Evolutionary conservation across 2,797 vertebrate genomes (phyloP).

Genomic region (Champsocephalus esox): DNA sequence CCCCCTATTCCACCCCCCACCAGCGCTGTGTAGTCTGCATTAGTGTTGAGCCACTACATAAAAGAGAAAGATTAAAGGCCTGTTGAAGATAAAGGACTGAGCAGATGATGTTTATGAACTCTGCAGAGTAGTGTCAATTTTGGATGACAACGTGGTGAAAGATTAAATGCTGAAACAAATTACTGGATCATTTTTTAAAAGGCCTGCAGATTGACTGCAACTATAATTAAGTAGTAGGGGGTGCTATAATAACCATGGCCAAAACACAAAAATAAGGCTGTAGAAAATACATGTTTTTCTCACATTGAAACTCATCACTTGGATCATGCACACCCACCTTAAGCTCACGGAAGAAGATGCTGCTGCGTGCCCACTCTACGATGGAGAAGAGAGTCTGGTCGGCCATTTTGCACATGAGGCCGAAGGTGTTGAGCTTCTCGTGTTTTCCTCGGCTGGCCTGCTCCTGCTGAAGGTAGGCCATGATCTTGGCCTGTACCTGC

Average conservation of each 20-base stretch:
- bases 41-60: slow-evolving; percentile 61
- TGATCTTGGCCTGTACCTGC: slow-evolving; percentile 95
- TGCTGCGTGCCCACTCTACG: slow-evolving; percentile 98
- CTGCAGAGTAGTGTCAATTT: slow-evolving; percentile 61
- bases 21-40: slow-evolving; percentile 47
- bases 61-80: slow-evolving; percentile 67
- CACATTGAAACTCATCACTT: not conserved
- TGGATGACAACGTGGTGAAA: slow-evolving; percentile 49
- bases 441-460: slow-evolving; percentile 95
- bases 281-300: slow-evolving; percentile 2
- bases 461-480: slow-evolving; percentile 96
- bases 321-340: slow-evolving; percentile 87
- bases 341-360: slow-evolving; percentile 98
- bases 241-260: not conserved
- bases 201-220: slow-evolving; percentile 15
- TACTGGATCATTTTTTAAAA: slow-evolving; percentile 47
- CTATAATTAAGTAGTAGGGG: slow-evolving; percentile 18
- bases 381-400: slow-evolving; percentile 99
- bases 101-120: slow-evolving; percentile 51
- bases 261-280: slow-evolving; percentile 1
- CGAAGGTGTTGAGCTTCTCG: slow-evolving; percentile 97
- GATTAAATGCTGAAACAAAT: slow-evolving; percentile 56
- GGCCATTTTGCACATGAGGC: slow-evolving; percentile 99
- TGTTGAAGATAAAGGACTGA: slow-evolving; percentile 61
- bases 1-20: not conserved